A percentile compares a stretch with the other conserved stretches of the same genome.
Conservation (phyloP, 2,113 vertebrate species). For the Oryzias celebensis region DNA sequence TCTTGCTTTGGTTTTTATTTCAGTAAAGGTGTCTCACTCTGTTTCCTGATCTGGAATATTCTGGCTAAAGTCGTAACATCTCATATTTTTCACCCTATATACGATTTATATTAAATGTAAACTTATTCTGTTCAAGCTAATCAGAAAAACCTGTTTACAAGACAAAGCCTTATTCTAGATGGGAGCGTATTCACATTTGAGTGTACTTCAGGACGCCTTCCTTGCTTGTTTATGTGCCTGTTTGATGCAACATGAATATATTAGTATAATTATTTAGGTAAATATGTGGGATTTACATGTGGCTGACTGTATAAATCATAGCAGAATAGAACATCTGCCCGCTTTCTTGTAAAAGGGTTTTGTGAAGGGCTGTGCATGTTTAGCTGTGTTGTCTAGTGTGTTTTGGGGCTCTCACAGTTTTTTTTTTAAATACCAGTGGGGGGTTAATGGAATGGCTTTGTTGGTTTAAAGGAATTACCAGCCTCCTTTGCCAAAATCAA, state of each 20-base stretch:
- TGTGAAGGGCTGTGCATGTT: constrained; percentile 28
- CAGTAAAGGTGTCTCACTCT: too few relatives aligned
- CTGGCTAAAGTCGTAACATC: too few relatives aligned
- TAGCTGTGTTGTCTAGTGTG: constrained; percentile 44
- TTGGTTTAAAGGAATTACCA: constrained; percentile 98
- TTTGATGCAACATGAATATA: not conserved
- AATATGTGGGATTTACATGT: not conserved
- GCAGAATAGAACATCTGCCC: not conserved
- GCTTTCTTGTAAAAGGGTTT: constrained; percentile 8
- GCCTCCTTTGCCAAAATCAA: constrained; percentile 96
- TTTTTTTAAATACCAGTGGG: constrained; percentile 92
- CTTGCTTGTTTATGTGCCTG: not conserved
- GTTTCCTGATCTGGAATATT: too few relatives aligned
- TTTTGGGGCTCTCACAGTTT: constrained; percentile 70
- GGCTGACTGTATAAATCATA: constrained; percentile 24
- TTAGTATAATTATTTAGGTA: not conserved
- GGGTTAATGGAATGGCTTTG: constrained; percentile 97
- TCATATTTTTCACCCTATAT: too few relatives aligned
- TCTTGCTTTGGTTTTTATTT: too few relatives aligned
- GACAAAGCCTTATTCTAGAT: too few relatives aligned
- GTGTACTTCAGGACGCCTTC: too few relatives aligned
- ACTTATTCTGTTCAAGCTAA: too few relatives aligned
- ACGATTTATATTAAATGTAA: too few relatives aligned
- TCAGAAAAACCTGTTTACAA: too few relatives aligned
- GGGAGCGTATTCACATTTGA: too few relatives aligned